A percentile compares a stretch with the other conserved stretches of the same genome.
These are phyloP conservation scores for Ceratina australensis DNA, from an alignment of 1,140 invertebrate genomes.

Conservation along the genomic window DNA sequence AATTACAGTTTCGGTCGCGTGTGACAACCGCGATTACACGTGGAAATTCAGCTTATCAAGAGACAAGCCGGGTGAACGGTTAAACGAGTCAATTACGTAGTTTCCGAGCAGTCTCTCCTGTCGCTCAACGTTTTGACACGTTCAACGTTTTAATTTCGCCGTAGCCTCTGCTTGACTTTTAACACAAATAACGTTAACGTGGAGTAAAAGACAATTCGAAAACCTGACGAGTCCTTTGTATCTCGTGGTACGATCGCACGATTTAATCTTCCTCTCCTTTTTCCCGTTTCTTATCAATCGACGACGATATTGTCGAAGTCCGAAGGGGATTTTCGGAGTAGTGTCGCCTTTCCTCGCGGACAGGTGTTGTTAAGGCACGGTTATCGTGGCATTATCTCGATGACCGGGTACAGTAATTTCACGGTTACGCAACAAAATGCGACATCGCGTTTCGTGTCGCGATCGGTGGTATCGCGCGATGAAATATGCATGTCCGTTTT, in stretches of 20 bases:
- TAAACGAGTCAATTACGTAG: conserved; percentile 39
- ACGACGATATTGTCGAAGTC: no score
- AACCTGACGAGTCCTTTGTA: no score
- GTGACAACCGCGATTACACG: neutral
- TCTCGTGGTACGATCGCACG: no score
- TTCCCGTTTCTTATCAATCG: no score
- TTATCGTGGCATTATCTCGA: conserved; percentile 9
- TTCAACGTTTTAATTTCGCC: no score
- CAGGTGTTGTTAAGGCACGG: conserved; percentile 10
- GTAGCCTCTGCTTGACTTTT: no score
- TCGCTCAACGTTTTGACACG: no score
- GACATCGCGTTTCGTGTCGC: conserved; percentile 5
- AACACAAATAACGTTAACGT: no score
- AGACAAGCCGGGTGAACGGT: neutral
- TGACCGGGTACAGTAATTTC: conserved; percentile 19
- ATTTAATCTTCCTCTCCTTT: no score
- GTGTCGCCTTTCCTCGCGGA: neutral
- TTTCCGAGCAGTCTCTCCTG: neutral
- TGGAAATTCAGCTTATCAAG: conserved; percentile 14
- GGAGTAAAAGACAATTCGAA: no score
- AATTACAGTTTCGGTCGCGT: conserved; percentile 5
- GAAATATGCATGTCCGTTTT: conserved; percentile 37
- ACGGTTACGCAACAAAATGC: conserved; percentile 21
- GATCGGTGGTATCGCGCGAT: conserved; percentile 28
- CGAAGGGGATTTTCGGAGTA: neutral